These are phyloP conservation scores for Dynastes grantii DNA, from an alignment of 2,888 invertebrate species.

Conservation along the genomic window DNA sequence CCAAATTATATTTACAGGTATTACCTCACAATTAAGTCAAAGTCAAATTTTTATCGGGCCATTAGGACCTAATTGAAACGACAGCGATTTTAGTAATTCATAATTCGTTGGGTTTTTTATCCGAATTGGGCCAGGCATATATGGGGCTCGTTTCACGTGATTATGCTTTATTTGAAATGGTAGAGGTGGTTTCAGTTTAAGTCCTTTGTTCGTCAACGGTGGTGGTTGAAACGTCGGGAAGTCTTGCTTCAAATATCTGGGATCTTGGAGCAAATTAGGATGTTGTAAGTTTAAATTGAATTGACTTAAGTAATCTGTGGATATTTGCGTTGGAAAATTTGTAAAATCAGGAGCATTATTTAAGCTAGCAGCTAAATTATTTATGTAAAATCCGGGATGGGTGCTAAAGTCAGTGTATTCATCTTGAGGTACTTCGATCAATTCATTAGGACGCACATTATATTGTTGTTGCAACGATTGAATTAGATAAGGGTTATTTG, in stretches of 20 bases:
- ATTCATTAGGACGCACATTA: background rate
- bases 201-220: slow-evolving; percentile 17
- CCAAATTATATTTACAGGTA: slow-evolving; percentile 7
- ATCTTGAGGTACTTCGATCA: slow-evolving; percentile 23
- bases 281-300: slow-evolving; percentile 13
- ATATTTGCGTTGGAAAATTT: slow-evolving; percentile 22
- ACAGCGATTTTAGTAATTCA: slow-evolving; percentile 63
- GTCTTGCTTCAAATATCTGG: slow-evolving; percentile 41
- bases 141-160: slow-evolving; percentile 29
- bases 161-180: slow-evolving; percentile 36
- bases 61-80: slow-evolving; percentile 65
- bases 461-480: slow-evolving; percentile 6
- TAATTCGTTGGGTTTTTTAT: slow-evolving; percentile 47
- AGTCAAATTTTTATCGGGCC: slow-evolving; percentile 62
- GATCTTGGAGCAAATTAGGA: slow-evolving; percentile 41
- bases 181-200: slow-evolving; percentile 26
- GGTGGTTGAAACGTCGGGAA: slow-evolving; percentile 38
- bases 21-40: slow-evolving; percentile 38
- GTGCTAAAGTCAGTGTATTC: slow-evolving; percentile 39
- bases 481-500: background rate
- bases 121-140: background rate
- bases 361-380: slow-evolving; percentile 21
- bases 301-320: slow-evolving; percentile 7
- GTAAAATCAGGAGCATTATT: slow-evolving; percentile 3
- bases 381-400: slow-evolving; percentile 31